Percentiles rank a stretch among this genome's conserved stretches.
phyloP scores from a whole-genome alignment of 2,797 vertebrate genomes.

The Poecilia picta region DNA sequence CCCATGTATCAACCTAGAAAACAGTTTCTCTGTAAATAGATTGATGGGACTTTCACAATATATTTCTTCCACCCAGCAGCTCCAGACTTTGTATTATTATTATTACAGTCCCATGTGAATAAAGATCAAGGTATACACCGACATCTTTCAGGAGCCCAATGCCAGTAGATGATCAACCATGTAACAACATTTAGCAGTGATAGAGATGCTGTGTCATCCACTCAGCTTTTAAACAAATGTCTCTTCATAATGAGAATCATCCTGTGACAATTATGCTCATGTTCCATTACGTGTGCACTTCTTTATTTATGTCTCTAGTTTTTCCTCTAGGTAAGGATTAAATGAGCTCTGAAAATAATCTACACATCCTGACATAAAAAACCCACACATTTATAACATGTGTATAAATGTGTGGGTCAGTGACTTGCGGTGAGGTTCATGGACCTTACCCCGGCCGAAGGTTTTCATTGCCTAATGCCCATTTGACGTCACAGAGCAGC shows the following conservation, averaged over 20 bases:
- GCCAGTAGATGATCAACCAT: background rate
- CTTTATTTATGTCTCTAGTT: slow-evolving; percentile 7
- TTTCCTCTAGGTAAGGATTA: slow-evolving; percentile 5
- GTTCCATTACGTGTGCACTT: background rate
- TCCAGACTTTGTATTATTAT: background rate
- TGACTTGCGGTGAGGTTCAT: too few relatives aligned
- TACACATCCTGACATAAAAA: slow-evolving; percentile 1
- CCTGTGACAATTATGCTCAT: background rate
- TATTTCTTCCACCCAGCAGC: background rate
- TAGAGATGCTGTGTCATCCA: background rate
- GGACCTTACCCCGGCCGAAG: too few relatives aligned
- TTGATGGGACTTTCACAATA: background rate
- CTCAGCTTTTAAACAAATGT: slow-evolving; percentile 23
- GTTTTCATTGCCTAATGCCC: too few relatives aligned
- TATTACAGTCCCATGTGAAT: background rate
- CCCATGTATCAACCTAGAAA: background rate
- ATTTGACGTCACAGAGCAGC: too few relatives aligned
- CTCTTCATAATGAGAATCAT: slow-evolving; percentile 3
- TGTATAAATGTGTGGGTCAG: too few relatives aligned
- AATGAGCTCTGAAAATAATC: background rate
- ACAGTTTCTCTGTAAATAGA: background rate
- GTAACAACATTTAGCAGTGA: slow-evolving; percentile 5
- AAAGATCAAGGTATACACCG: background rate
- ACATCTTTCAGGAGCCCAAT: background rate
- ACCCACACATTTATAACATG: background rate